Conservation (phyloP, 2,113 vertebrate species). For the Aspiorhynchus laticeps region DNA sequence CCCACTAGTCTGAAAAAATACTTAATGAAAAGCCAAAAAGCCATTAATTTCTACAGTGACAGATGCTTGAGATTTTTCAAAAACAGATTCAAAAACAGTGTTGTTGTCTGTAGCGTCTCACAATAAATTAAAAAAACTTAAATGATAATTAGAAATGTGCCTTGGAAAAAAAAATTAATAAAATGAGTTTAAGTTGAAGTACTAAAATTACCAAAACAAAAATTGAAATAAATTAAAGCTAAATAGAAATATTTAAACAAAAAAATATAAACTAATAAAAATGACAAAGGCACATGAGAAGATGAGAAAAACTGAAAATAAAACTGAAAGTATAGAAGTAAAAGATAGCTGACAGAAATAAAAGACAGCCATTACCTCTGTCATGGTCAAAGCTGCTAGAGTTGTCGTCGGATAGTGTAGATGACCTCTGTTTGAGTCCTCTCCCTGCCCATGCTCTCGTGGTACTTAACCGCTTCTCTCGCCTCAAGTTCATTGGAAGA, state of each 20-base stretch:
- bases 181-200: neutral
- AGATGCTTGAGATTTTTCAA: too few species aligned
- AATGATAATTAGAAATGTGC: neutral
- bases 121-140: neutral
- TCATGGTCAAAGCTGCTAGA: slow-evolving; percentile 53
- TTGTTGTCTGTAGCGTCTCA: too few species aligned
- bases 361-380: neutral
- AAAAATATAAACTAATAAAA: neutral
- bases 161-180: neutral
- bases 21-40: too few species aligned
- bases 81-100: too few species aligned
- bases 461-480: slow-evolving; percentile 66
- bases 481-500: neutral
- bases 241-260: neutral
- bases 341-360: neutral
- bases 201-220: neutral
- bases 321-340: neutral
- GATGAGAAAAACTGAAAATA: neutral
- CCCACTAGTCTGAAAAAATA: too few species aligned
- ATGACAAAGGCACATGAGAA: neutral
- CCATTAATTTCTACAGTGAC: too few species aligned
- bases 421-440: slow-evolving; percentile 63
- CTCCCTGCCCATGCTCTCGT: slow-evolving; percentile 67
- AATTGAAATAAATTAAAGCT: too few species aligned
- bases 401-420: slow-evolving; percentile 66